Percentiles rank a stretch among this genome's conserved stretches.
phyloP scores from a whole-genome alignment of 2,113 vertebrate species.

The Tonatia bakeri region DNA sequence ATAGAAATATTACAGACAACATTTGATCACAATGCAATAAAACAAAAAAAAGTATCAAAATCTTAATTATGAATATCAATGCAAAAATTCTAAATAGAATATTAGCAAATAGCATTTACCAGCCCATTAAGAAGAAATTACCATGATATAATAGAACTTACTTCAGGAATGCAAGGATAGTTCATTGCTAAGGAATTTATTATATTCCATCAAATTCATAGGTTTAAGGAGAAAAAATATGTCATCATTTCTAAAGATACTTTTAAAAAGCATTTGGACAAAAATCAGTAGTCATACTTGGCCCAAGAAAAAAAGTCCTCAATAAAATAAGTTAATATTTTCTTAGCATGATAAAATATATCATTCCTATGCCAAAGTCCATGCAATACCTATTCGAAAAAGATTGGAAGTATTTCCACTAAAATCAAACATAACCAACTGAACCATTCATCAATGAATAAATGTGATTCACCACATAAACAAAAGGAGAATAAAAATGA shows the following conservation, averaged over 20 bases:
- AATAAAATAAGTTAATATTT: background rate
- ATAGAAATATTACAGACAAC: background rate
- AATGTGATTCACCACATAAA: too few species aligned
- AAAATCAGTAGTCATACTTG: background rate
- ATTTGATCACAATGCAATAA: background rate
- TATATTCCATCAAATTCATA: background rate
- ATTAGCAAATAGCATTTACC: background rate
- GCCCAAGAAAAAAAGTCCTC: background rate
- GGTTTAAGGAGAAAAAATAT: background rate
- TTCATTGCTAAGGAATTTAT: background rate
- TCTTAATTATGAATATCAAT: background rate
- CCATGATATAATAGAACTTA: background rate
- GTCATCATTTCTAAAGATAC: background rate
- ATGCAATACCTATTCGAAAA: background rate
- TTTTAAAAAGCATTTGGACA: background rate
- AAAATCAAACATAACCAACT: background rate
- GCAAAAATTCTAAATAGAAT: slow-evolving; percentile 1
- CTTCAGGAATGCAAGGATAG: background rate
- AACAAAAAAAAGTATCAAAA: slow-evolving; percentile 1
- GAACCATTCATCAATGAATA: too few species aligned
- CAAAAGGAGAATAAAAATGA: too few species aligned
- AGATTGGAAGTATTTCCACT: background rate
- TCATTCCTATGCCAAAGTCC: background rate
- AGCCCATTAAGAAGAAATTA: background rate
- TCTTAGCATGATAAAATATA: background rate